These are phyloP conservation scores for Luidia sarsii DNA, from an alignment of 53 echinoderm and acorn worm species.

Conservation along the genomic window DNA sequence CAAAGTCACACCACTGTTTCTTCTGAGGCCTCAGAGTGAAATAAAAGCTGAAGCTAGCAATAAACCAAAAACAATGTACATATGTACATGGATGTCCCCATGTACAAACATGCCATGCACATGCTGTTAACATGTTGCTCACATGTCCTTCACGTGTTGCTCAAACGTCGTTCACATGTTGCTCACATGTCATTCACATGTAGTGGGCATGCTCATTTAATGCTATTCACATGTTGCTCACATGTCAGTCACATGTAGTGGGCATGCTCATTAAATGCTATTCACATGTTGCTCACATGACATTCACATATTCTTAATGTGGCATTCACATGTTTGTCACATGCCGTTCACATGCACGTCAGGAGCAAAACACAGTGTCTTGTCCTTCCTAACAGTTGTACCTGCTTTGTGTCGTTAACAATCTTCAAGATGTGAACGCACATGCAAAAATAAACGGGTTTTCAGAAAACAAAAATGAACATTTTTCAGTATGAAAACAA, in stretches of 20 bases:
- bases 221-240: neutral
- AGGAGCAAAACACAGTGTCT: neutral
- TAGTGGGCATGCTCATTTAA: neutral
- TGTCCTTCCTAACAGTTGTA: neutral
- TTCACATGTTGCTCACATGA: too few species aligned
- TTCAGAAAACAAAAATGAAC: neutral
- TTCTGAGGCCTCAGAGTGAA: too few species aligned
- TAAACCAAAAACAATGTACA: too few species aligned
- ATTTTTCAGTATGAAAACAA: neutral
- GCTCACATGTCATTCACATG: neutral
- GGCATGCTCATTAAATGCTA: too few species aligned
- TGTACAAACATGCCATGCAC: too few species aligned
- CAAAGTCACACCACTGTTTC: too few species aligned
- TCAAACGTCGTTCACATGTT: neutral
- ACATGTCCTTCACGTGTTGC: neutral
- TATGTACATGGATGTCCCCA: too few species aligned
- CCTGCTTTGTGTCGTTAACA: conserved; percentile 40
- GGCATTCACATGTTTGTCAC: neutral
- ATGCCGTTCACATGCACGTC: neutral
- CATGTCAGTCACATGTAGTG: too few species aligned
- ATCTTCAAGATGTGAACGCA: conserved; percentile 42
- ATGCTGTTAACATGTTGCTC: too few species aligned
- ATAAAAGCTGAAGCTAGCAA: too few species aligned
- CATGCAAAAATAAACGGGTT: conserved; percentile 39
- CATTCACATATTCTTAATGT: neutral